Base-by-base conservation (phyloP, 2,888 invertebrate genomes). In the Drosophila hamatofila region DNA sequence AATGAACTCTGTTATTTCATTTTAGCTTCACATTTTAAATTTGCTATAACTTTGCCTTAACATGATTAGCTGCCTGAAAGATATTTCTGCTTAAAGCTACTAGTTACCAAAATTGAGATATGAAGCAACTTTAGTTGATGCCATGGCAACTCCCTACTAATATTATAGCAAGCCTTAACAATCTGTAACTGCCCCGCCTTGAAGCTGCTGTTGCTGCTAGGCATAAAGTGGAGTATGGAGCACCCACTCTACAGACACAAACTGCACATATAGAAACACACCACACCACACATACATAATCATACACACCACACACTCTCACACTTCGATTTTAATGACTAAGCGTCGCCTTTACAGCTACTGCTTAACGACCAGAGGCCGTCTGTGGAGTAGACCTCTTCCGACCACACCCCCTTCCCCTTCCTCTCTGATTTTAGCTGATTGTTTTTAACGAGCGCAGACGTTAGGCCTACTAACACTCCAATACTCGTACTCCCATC, bases 371-470 rank as follows among this genome's bases (percentile, higher is more conserved):
- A 77, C 67, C 70, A 62, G 48, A 54, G 79, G 59, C 74, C 51
- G 69, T 27, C 66, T 35, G 35, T 25, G 39, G 16, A 18, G 56
- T 39, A 27, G 11, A 25, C n/a, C 35, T 21, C 16, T 11, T 11
- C 27, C 21, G 2, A 37, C n/a, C 21, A 5, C 21, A n/a, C 21
- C 12, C 21, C 18, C 35, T 30, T 30, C 30, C 16, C 35, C 35
- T 14, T 3, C 2, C 23, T 1, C 54, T 2, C 18, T 18, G 25
- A 18, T 18, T 12, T 49, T 6, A 41, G 41, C 60, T 59, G 73
- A 77, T 80, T 80, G 80, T 80, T 77, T 80, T 80, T 74, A 80
- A 74, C 78, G 77, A 80, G 80, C 68, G 57, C 44, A 70, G 74
- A 78, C 74, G 56, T 56, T 68, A 64, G 76, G 78, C 72, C 66